Evolutionary conservation across 2,888 invertebrate species (phyloP).

Genomic region (Xestia c-nigrum): DNA sequence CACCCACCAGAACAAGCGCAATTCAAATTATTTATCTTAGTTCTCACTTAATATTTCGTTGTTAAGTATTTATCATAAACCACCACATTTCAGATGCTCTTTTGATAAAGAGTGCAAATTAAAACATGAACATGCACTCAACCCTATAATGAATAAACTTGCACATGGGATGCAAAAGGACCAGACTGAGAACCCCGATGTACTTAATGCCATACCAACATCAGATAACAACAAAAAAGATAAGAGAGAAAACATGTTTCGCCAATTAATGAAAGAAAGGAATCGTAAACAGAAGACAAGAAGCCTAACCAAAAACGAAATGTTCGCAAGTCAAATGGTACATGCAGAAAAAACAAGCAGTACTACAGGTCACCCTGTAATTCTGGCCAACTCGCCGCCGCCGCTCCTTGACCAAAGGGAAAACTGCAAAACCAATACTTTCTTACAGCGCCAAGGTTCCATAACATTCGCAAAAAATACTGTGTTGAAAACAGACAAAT

Average conservation of each 20-base stretch:
- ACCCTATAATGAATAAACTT: not conserved
- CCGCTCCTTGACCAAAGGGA: not conserved
- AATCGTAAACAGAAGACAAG: constrained; percentile 2
- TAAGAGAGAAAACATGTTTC: not conserved
- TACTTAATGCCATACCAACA: constrained; percentile 62
- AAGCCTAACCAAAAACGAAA: not conserved
- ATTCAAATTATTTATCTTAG: not conserved
- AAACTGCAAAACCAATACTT: not conserved
- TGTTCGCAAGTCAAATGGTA: not conserved
- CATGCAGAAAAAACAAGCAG: not conserved
- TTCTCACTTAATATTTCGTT: not conserved
- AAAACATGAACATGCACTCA: not conserved
- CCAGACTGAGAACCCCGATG: constrained; percentile 31
- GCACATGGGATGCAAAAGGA: constrained; percentile 12
- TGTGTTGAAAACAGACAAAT: not conserved
- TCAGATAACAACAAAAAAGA: constrained; percentile 11
- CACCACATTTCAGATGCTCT: constrained; percentile 40
- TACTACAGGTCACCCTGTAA: not conserved
- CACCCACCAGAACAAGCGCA: not conserved
- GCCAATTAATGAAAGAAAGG: constrained; percentile 3
- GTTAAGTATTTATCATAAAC: not conserved
- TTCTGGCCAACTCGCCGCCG: constrained; percentile 9
- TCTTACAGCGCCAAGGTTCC: not conserved
- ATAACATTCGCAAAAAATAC: not conserved
- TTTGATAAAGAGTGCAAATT: constrained; percentile 42